Evolutionary conservation across 2,797 vertebrate species (phyloP).

Genomic region (Anabacerthia variegaticeps): DNA sequence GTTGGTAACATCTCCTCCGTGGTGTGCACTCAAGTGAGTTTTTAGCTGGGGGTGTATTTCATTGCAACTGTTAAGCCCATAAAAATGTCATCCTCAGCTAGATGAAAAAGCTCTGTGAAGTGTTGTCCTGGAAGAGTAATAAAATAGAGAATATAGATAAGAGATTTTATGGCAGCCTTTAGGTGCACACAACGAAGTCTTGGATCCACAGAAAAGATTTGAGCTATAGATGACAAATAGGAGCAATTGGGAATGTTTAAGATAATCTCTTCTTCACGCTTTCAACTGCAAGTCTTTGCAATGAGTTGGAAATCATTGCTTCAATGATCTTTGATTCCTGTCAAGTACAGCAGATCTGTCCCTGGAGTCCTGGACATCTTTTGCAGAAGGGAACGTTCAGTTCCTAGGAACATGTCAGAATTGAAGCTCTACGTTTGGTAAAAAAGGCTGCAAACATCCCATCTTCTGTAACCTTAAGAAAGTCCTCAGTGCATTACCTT

Average conservation of each 20-base stretch:
- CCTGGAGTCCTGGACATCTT: fast-evolving
- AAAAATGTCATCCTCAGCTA: neutral
- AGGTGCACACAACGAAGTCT: neutral
- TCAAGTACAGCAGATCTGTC: neutral
- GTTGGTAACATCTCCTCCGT: neutral
- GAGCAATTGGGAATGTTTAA: neutral
- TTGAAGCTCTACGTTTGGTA: neutral
- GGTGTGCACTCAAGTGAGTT: neutral
- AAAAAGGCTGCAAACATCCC: neutral
- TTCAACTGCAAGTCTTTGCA: neutral
- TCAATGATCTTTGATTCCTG: neutral
- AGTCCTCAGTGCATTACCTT: fast-evolving
- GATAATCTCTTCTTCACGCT: neutral
- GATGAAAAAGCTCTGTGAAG: neutral
- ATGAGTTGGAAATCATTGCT: neutral
- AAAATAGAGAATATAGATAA: neutral
- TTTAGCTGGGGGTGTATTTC: neutral
- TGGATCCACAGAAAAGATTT: neutral
- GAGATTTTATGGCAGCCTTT: neutral
- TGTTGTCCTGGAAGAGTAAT: neutral
- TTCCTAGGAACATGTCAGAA: neutral
- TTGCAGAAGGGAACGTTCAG: neutral
- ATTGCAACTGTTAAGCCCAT: neutral
- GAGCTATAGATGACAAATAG: neutral
- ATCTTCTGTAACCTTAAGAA: neutral